Evolutionary conservation across 1,140 invertebrate genomes (phyloP).

Genomic region (Brachystomella parvula): DNA sequence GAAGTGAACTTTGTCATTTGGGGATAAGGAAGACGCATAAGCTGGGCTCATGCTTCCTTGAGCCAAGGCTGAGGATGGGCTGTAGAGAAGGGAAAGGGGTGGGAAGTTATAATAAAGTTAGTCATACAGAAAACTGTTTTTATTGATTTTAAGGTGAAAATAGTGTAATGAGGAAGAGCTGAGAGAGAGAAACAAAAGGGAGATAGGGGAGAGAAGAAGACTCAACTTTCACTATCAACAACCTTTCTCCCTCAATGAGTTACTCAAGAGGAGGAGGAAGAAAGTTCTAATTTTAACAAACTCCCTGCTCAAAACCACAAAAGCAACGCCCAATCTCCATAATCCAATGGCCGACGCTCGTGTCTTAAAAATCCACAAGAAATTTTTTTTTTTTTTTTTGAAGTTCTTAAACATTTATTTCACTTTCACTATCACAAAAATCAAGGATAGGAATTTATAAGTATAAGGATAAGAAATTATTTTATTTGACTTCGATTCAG

Average conservation of each 20-base stretch:
- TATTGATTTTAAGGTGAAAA: constrained; percentile 2
- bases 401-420: too few relatives aligned
- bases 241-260: background rate
- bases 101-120: constrained; percentile 2
- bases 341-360: background rate
- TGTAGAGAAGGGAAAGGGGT: too few relatives aligned
- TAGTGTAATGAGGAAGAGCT: constrained; percentile 2
- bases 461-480: too few relatives aligned
- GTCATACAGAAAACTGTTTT: background rate
- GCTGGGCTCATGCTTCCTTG: too few relatives aligned
- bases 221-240: background rate
- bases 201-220: background rate
- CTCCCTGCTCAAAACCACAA: background rate
- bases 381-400: background rate
- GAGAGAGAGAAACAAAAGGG: constrained; percentile 1
- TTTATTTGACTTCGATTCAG: too few relatives aligned
- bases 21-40: too few relatives aligned
- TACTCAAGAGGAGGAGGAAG: background rate
- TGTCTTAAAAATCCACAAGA: too few relatives aligned
- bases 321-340: background rate
- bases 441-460: too few relatives aligned
- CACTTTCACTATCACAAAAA: too few relatives aligned
- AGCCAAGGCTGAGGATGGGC: too few relatives aligned
- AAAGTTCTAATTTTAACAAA: background rate
- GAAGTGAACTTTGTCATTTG: too few relatives aligned